Percentiles rank a stretch among this genome's conserved stretches.
These are phyloP conservation scores for Emydoidea blandingii DNA, from an alignment of 2,797 vertebrate genomes.

Conservation along the genomic window DNA sequence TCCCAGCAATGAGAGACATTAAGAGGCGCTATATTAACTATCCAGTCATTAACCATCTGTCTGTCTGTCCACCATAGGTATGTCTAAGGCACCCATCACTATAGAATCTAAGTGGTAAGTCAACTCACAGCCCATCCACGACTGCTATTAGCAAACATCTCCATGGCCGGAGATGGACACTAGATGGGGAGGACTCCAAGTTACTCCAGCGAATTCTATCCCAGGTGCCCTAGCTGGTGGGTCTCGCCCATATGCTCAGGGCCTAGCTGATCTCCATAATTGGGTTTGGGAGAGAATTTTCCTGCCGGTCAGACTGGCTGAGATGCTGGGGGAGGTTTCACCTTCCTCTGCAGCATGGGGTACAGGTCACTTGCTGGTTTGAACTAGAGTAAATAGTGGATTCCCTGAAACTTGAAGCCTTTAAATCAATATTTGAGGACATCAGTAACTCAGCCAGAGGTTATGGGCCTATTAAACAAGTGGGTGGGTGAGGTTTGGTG, in stretches of 20 bases:
- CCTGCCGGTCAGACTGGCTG: not conserved
- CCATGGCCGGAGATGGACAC: no score
- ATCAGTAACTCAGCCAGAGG: not conserved
- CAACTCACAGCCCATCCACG: fast-evolving
- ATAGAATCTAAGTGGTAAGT: not conserved
- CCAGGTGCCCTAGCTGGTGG: no score
- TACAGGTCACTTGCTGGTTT: not conserved
- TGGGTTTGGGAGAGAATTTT: not conserved
- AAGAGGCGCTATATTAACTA: not conserved
- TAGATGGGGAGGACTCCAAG: not conserved
- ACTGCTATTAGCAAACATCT: no score
- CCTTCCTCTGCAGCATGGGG: not conserved
- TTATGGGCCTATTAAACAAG: not conserved
- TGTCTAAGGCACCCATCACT: not conserved
- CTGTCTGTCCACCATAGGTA: not conserved
- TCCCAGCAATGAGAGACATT: not conserved
- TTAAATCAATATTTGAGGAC: not conserved
- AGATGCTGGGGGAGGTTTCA: not conserved
- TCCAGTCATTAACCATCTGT: fast-evolving
- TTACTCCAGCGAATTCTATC: not conserved
- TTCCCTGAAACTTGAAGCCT: not conserved
- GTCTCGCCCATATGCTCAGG: not conserved
- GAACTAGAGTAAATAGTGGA: not conserved
- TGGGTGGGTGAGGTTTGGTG: not conserved
- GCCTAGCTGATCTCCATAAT: not conserved